Evolutionary conservation across 1,140 invertebrate species (phyloP).

Genomic region (Notospermus geniculatus): DNA sequence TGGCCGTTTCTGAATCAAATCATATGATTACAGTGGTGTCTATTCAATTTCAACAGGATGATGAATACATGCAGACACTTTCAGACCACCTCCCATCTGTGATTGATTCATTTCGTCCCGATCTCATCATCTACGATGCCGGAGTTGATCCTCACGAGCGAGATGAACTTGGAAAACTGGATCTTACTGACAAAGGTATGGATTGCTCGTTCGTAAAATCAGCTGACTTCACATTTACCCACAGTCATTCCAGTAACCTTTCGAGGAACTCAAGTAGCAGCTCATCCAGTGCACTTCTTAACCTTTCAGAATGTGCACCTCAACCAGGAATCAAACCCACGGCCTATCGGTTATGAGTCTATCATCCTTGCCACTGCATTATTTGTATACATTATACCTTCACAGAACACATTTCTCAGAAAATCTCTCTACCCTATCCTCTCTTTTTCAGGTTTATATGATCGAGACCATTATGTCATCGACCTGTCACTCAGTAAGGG

Average conservation of each 20-base stretch:
- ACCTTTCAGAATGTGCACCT: too few relatives aligned
- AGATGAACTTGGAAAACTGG: constrained; percentile 47
- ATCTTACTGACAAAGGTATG: constrained; percentile 46
- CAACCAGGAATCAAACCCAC: too few relatives aligned
- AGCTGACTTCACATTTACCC: neutral
- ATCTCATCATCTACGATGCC: constrained; percentile 50
- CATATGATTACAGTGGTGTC: too few relatives aligned
- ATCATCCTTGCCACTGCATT: too few relatives aligned
- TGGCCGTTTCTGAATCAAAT: too few relatives aligned
- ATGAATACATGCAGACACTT: constrained; percentile 26
- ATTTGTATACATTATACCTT: too few relatives aligned
- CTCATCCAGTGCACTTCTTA: neutral
- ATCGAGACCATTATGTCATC: constrained; percentile 44
- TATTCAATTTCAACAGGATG: constrained; percentile 32
- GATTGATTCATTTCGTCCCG: constrained; percentile 42
- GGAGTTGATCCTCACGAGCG: constrained; percentile 49
- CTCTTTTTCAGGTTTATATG: constrained; percentile 38
- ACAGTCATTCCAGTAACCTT: neutral
- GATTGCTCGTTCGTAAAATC: neutral
- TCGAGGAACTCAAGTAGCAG: neutral
- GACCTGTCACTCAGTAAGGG: constrained; percentile 28
- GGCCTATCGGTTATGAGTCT: too few relatives aligned
- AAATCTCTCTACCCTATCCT: too few relatives aligned
- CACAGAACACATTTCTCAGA: too few relatives aligned
- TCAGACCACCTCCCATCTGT: constrained; percentile 35